A percentile compares a stretch with the other conserved stretches of the same genome.
phyloP scores from a whole-genome alignment of 2,113 vertebrate species.

The Pyrgilauda ruficollis region DNA sequence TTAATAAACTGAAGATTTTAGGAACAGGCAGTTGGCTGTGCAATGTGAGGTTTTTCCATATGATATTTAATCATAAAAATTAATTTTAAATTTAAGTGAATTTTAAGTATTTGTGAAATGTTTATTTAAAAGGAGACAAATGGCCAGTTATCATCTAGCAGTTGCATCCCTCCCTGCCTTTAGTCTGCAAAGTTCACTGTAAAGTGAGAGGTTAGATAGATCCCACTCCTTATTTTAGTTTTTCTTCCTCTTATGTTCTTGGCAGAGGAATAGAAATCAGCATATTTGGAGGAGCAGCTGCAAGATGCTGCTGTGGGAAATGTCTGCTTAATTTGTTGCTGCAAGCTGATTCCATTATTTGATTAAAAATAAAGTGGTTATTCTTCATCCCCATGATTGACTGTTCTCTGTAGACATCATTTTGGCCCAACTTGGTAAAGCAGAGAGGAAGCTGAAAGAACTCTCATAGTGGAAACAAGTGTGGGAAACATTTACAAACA shows the following conservation, averaged over 20 bases:
- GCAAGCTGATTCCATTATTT: conserved; percentile 51
- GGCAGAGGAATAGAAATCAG: not conserved
- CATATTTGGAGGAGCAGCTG: not conserved
- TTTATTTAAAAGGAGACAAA: not conserved
- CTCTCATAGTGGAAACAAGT: not conserved
- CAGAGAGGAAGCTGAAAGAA: not conserved
- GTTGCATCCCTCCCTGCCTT: not conserved
- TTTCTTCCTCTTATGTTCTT: not conserved
- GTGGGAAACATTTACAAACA: not conserved
- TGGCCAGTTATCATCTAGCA: not conserved
- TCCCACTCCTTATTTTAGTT: not conserved
- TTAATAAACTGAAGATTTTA: not conserved
- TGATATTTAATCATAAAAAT: not conserved
- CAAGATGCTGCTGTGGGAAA: not conserved
- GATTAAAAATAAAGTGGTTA: conserved; percentile 18
- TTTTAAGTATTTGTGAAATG: not conserved
- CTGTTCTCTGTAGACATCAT: not conserved
- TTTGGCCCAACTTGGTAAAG: not conserved
- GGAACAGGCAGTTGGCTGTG: not conserved
- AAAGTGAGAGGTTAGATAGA: not conserved
- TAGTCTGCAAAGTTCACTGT: not conserved
- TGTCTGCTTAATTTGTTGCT: conserved; percentile 27
- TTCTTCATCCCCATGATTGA: not conserved
- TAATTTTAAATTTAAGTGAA: not conserved
- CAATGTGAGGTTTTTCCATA: not conserved